Percentiles rank a stretch among this genome's conserved stretches.
phyloP scores from a whole-genome alignment of 2,888 invertebrate species.

The Cheilosia variabilis region DNA sequence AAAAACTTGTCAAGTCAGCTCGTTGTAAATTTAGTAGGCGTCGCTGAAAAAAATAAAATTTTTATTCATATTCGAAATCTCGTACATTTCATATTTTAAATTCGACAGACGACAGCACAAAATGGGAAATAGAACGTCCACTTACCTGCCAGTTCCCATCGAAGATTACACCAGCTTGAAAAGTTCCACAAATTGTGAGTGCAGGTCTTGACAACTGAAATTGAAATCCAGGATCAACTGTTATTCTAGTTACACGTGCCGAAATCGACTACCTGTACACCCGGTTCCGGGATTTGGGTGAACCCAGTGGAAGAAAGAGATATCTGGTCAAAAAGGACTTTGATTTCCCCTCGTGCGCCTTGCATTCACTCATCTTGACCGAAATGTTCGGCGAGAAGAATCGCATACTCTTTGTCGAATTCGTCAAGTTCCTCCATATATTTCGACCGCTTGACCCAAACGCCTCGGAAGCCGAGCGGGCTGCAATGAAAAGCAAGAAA shows the following conservation, averaged over 20 bases:
- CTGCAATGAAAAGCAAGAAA: slow-evolving; percentile 4
- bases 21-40: too few relatives aligned
- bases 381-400: slow-evolving; percentile 54
- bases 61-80: too few relatives aligned
- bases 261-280: slow-evolving; percentile 50
- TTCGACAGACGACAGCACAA: neutral
- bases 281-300: slow-evolving; percentile 28
- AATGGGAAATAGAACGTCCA: slow-evolving; percentile 25
- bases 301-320: neutral
- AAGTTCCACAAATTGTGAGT: slow-evolving; percentile 33
- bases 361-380: slow-evolving; percentile 34
- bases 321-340: slow-evolving; percentile 34
- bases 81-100: too few relatives aligned
- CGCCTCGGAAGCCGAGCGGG: neutral
- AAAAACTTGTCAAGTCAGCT: too few relatives aligned
- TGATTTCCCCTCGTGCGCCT: neutral
- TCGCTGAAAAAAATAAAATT: too few relatives aligned
- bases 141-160: slow-evolving; percentile 10
- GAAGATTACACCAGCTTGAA: slow-evolving; percentile 10
- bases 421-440: slow-evolving; percentile 37
- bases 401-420: slow-evolving; percentile 43
- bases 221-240: neutral
- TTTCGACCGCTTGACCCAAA: slow-evolving; percentile 25
- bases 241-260: slow-evolving; percentile 22
- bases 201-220: too few relatives aligned